Conservation (phyloP, 1,140 invertebrate species). For the Harlomillsia oculata region DNA sequence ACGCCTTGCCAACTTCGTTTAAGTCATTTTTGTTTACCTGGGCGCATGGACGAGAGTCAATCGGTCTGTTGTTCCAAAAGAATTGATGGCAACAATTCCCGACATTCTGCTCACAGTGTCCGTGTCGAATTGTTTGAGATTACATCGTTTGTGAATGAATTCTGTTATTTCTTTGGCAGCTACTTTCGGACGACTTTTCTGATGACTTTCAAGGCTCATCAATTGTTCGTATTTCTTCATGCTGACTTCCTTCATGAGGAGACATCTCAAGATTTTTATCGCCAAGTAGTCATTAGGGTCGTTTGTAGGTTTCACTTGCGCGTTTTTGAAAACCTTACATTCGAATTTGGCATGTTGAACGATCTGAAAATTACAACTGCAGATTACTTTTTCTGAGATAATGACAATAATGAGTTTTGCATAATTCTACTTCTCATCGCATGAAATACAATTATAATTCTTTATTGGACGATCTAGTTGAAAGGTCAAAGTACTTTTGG, state of each 20-base stretch:
- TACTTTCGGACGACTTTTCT: slow-evolving; percentile 9
- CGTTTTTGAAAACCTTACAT: slow-evolving; percentile 24
- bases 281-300: slow-evolving; percentile 12
- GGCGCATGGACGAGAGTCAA: slow-evolving; percentile 8
- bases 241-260: slow-evolving; percentile 16
- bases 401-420: no score
- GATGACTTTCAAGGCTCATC: slow-evolving; percentile 9
- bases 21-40: slow-evolving; percentile 18
- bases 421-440: no score
- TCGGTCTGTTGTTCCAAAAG: slow-evolving; percentile 18
- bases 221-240: slow-evolving; percentile 18
- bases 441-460: no score
- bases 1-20: no score
- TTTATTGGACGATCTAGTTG: no score
- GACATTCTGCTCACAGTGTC: slow-evolving; percentile 8
- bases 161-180: slow-evolving; percentile 15
- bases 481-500: no score
- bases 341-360: slow-evolving; percentile 19
- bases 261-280: slow-evolving; percentile 22
- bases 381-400: no score
- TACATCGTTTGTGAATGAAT: slow-evolving; percentile 23
- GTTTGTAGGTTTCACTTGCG: slow-evolving; percentile 10
- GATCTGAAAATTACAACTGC: slow-evolving; percentile 5
- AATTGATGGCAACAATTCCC: slow-evolving; percentile 19
- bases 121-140: slow-evolving; percentile 17